phyloP scores from a whole-genome alignment of 2,797 vertebrate genomes.

The Onychomys leucogaster region DNA sequence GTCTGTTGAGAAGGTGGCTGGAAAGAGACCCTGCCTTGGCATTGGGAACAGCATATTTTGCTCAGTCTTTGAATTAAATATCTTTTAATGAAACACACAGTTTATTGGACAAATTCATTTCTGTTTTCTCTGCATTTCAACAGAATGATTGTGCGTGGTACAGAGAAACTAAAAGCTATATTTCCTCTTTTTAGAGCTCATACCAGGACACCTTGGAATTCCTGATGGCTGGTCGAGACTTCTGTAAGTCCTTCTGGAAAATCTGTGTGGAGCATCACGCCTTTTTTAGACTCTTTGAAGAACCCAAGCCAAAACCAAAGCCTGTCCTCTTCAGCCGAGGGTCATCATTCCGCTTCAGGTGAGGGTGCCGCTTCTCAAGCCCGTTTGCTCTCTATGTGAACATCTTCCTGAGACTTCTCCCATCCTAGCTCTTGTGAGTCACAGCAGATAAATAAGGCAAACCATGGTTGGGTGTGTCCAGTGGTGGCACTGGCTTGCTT shows the following conservation, averaged over 20 bases:
- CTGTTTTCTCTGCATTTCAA: not conserved
- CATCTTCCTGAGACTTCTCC: rapidly evolving
- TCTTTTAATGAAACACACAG: not conserved
- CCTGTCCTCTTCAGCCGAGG: conserved; percentile 97
- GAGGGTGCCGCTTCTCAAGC: not conserved
- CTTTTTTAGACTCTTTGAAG: conserved; percentile 99
- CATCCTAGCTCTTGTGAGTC: rapidly evolving
- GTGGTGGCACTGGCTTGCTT: not conserved
- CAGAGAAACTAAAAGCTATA: not conserved
- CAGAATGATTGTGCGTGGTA: not conserved
- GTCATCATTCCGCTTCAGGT: conserved; percentile 99
- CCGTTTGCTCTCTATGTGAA: rapidly evolving
- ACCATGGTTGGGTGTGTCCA: rapidly evolving
- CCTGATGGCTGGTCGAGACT: conserved; percentile 96
- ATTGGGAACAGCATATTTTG: not conserved
- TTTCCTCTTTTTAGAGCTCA: conserved; percentile 90
- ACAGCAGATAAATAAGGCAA: too few relatives aligned
- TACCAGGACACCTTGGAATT: conserved; percentile 98
- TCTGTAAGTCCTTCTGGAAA: conserved; percentile 99
- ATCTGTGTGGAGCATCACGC: conserved; percentile 99
- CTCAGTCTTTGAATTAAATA: not conserved
- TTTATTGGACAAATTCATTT: not conserved
- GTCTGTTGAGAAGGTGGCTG: not conserved
- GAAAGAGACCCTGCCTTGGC: not conserved
- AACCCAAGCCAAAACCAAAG: conserved; percentile 98